phyloP scores from a whole-genome alignment of 2,888 invertebrate species.

The Heterodera filipjevi region DNA sequence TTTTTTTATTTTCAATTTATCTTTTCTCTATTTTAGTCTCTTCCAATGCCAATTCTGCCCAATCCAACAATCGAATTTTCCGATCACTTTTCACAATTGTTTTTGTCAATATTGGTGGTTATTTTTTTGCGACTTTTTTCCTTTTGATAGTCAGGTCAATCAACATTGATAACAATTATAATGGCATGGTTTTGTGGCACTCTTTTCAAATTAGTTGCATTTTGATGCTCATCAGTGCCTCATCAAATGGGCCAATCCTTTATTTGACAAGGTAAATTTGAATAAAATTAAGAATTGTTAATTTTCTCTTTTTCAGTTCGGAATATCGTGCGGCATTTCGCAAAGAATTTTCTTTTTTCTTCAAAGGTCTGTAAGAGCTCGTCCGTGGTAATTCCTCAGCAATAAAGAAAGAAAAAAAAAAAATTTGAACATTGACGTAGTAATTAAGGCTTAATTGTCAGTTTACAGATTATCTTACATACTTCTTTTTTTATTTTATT shows the following conservation, averaged over 20 bases:
- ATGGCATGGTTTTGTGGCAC: background rate
- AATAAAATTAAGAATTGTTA: background rate
- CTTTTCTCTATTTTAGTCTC: background rate
- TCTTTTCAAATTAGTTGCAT: background rate
- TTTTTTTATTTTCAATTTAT: too few species aligned
- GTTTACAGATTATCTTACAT: too few species aligned
- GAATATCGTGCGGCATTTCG: too few species aligned
- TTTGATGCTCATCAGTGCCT: background rate
- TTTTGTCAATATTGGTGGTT: background rate
- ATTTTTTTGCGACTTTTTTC: background rate
- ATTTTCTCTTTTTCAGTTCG: too few species aligned
- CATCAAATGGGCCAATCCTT: background rate
- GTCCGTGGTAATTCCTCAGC: too few species aligned
- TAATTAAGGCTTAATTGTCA: too few species aligned
- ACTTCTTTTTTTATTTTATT: too few species aligned
- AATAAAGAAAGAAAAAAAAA: too few species aligned
- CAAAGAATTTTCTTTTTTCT: too few species aligned
- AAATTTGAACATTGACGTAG: too few species aligned
- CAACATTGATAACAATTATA: background rate
- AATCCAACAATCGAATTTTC: background rate
- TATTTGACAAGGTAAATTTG: background rate
- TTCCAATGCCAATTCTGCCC: background rate
- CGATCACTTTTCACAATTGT: slow-evolving; percentile 2
- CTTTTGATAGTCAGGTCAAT: background rate
- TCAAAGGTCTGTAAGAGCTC: too few species aligned